These are phyloP conservation scores for Myotis findleyi DNA, from an alignment of 2,797 vertebrate species.

Conservation along the genomic window DNA sequence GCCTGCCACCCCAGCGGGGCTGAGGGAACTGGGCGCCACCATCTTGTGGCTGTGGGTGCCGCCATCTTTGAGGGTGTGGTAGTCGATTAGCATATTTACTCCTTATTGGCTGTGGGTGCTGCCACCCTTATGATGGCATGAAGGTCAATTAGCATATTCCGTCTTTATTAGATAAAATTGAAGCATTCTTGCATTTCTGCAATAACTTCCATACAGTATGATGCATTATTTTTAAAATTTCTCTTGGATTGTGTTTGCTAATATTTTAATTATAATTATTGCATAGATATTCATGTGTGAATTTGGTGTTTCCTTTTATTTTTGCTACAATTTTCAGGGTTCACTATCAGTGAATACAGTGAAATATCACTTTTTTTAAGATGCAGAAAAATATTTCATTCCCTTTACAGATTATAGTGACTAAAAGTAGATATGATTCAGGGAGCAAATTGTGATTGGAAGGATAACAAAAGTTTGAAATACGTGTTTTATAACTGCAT, in stretches of 20 bases:
- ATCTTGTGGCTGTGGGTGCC: no score
- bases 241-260: not conserved
- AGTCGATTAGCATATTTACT: no score
- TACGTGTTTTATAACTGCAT: not conserved
- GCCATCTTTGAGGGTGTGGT: no score
- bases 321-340: not conserved
- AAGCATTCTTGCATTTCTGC: not conserved
- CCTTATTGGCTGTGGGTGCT: no score
- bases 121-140: no score
- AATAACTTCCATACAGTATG: not conserved
- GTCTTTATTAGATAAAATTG: no score
- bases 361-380: not conserved
- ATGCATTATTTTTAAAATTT: slow-evolving; percentile 8
- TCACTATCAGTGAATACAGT: not conserved
- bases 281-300: slow-evolving; percentile 16
- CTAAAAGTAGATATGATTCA: not conserved
- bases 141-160: no score
- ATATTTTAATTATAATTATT: slow-evolving; percentile 43
- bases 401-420: not conserved
- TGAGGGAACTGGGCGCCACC: no score
- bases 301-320: slow-evolving; percentile 43
- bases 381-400: slow-evolving; percentile 8
- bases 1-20: no score
- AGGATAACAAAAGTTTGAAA: not conserved
- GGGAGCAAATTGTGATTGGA: slow-evolving; percentile 10